These are phyloP conservation scores for Mamestra brassicae DNA, from an alignment of 2,888 invertebrate species.

Conservation along the genomic window DNA sequence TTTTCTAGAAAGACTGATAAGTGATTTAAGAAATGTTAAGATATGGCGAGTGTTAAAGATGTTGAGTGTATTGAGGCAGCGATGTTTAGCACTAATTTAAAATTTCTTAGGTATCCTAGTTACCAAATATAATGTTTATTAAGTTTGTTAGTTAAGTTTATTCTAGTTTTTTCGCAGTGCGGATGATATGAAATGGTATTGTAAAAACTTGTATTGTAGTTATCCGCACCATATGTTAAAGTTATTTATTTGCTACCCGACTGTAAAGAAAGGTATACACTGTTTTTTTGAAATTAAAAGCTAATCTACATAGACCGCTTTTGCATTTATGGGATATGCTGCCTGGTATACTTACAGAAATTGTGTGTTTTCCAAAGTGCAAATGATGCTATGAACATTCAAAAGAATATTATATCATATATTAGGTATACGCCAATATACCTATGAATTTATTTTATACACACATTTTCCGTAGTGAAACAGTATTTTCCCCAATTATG, in stretches of 20 bases:
- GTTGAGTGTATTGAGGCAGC: slow-evolving; percentile 25
- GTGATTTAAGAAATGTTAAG: slow-evolving; percentile 60
- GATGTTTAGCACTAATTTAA: slow-evolving; percentile 39
- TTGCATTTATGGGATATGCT: slow-evolving; percentile 38
- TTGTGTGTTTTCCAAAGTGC: slow-evolving; percentile 14
- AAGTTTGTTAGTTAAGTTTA: slow-evolving; percentile 58
- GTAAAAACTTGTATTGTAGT: slow-evolving; percentile 37
- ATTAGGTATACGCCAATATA: neutral
- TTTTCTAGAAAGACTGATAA: slow-evolving; percentile 69
- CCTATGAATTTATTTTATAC: neutral
- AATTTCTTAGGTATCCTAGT: slow-evolving; percentile 51
- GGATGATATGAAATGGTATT: slow-evolving; percentile 23
- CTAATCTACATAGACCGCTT: slow-evolving; percentile 51
- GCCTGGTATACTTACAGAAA: slow-evolving; percentile 28
- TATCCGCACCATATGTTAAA: slow-evolving; percentile 35
- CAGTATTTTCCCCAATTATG: slow-evolving; percentile 14
- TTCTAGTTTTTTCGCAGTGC: slow-evolving; percentile 30
- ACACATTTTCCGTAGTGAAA: slow-evolving; percentile 29
- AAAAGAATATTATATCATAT: neutral
- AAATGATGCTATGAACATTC: neutral
- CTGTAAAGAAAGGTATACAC: slow-evolving; percentile 26
- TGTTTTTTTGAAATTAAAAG: slow-evolving; percentile 60
- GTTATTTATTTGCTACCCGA: neutral
- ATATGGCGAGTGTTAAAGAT: slow-evolving; percentile 49
- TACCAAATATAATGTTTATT: slow-evolving; percentile 59